Percentiles rank a stretch among this genome's conserved stretches.
Evolutionary conservation across 2,888 invertebrate genomes (phyloP).

Genomic region (Sphaerophoria rueppellii): DNA sequence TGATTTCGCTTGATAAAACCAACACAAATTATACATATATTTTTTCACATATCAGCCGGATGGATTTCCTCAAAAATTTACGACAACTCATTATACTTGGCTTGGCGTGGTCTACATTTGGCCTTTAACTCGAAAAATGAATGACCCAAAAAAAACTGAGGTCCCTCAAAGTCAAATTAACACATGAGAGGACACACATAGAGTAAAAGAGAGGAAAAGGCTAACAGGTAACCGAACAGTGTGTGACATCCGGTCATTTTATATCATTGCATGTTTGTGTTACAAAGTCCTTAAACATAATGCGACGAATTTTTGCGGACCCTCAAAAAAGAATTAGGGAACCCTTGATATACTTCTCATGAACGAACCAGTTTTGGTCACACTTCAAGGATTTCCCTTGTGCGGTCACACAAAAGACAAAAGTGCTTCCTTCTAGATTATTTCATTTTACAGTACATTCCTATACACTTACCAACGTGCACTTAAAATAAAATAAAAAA

Average conservation of each 20-base stretch:
- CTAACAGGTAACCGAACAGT: slow-evolving; percentile 51
- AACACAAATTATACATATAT: slow-evolving; percentile 8
- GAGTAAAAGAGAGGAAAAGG: neutral
- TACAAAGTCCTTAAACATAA: slow-evolving; percentile 43
- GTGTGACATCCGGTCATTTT: slow-evolving; percentile 61
- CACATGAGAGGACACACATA: slow-evolving; percentile 27
- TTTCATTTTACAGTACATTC: neutral
- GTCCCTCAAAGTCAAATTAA: slow-evolving; percentile 29
- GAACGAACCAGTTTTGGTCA: slow-evolving; percentile 61
- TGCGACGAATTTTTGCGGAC: slow-evolving; percentile 22
- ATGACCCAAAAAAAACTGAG: neutral
- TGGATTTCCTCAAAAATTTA: slow-evolving; percentile 26
- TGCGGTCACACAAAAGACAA: slow-evolving; percentile 53
- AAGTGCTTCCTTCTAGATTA: slow-evolving; percentile 60
- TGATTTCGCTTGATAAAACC: slow-evolving; percentile 38
- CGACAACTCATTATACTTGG: slow-evolving; percentile 15
- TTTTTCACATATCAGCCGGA: slow-evolving; percentile 16
- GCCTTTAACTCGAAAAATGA: neutral
- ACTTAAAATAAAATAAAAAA: slow-evolving; percentile 35
- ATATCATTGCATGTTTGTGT: neutral
- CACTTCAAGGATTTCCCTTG: slow-evolving; percentile 69
- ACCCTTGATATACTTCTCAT: neutral
- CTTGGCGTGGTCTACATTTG: slow-evolving; percentile 27
- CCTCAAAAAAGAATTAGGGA: slow-evolving; percentile 1
- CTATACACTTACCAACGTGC: slow-evolving; percentile 30